phyloP scores from a whole-genome alignment of 1,140 invertebrate species.

The Bombus superbus region DNA sequence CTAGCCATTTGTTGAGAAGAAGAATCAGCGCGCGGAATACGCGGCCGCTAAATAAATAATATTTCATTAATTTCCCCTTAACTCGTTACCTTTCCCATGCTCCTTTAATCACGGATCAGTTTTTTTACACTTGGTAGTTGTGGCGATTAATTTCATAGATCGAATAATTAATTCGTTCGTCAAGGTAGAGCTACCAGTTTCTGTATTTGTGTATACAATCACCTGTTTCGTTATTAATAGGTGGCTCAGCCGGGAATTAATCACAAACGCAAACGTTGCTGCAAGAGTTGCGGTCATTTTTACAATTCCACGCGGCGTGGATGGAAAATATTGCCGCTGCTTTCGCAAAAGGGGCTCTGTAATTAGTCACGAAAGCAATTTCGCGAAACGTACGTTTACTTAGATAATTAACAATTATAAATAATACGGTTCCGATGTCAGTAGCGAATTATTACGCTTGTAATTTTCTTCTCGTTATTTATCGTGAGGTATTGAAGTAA shows the following conservation, averaged over 20 bases:
- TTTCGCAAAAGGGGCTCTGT: conserved; percentile 18
- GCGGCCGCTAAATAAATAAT: background rate
- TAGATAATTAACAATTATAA: conserved; percentile 17
- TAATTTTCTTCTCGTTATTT: background rate
- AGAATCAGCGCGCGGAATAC: background rate
- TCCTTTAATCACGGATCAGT: conserved; percentile 13
- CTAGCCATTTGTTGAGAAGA: background rate
- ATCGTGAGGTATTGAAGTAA: background rate
- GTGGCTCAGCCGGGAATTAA: conserved; percentile 24
- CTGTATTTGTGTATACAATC: conserved; percentile 42
- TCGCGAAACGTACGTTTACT: background rate
- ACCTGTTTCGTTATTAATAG: conserved; percentile 28
- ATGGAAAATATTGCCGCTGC: conserved; percentile 36
- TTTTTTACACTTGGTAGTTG: background rate
- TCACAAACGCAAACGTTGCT: background rate
- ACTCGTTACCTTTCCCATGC: conserved; percentile 42
- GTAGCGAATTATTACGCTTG: background rate
- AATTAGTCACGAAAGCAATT: conserved; percentile 12
- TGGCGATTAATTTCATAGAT: conserved; percentile 41
- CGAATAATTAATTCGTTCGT: conserved; percentile 50
- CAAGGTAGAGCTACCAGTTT: conserved; percentile 43
- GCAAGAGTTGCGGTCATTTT: conserved; percentile 20
- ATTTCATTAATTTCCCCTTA: conserved; percentile 19
- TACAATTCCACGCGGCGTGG: background rate
- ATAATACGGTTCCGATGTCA: background rate